phyloP scores from a whole-genome alignment of 2,888 invertebrate genomes.

The Pogonocherus hispidulus region DNA sequence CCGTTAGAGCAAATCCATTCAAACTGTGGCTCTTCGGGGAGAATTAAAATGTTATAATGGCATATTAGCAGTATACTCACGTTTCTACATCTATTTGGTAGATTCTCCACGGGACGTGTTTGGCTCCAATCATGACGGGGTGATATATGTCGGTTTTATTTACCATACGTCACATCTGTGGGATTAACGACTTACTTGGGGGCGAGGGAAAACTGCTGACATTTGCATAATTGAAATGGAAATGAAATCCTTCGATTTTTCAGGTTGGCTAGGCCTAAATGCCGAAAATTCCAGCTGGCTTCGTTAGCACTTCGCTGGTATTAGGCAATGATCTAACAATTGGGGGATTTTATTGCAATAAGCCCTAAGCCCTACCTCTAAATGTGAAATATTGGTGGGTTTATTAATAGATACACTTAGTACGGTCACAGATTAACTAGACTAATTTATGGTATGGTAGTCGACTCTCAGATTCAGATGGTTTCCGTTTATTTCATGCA shows the following conservation, averaged over 20 bases:
- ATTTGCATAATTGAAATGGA: constrained; percentile 8
- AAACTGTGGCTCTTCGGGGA: neutral
- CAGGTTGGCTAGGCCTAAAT: neutral
- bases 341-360: too few relatives aligned
- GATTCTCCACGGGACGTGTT: constrained; percentile 15
- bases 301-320: neutral
- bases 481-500: too few relatives aligned
- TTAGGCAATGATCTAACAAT: too few relatives aligned
- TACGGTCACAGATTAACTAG: too few relatives aligned
- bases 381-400: too few relatives aligned
- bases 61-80: constrained; percentile 11
- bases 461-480: too few relatives aligned
- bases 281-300: neutral
- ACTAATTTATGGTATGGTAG: too few relatives aligned
- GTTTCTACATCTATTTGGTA: constrained; percentile 15
- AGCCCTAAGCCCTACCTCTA: too few relatives aligned
- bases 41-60: constrained; percentile 23
- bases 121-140: constrained; percentile 13
- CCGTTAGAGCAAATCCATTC: neutral
- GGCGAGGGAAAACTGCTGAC: neutral
- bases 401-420: too few relatives aligned
- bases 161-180: neutral
- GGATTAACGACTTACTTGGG: constrained; percentile 17
- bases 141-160: constrained; percentile 20
- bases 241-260: neutral